Conservation (phyloP, 2,113 vertebrate species). For the Rhinopithecus roxellana region DNA sequence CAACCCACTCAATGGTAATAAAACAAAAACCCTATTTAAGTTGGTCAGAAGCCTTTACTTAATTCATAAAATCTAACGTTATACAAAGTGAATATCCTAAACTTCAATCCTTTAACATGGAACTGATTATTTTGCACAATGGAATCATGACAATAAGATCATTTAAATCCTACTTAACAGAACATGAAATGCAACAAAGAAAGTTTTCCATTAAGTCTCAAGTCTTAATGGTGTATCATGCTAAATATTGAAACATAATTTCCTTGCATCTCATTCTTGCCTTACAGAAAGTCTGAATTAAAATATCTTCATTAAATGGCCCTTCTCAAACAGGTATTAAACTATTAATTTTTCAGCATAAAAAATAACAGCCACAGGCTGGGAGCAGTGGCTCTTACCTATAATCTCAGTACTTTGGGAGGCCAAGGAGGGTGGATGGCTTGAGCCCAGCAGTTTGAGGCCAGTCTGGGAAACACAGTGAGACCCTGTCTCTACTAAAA, state of each 20-base stretch:
- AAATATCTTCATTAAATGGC: not conserved
- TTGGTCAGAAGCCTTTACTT: conserved; percentile 3
- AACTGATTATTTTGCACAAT: not conserved
- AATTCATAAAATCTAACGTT: conserved; percentile 26
- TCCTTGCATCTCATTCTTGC: conserved; percentile 14
- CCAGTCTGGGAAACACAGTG: no score
- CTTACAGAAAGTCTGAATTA: conserved; percentile 34
- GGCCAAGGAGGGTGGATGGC: no score
- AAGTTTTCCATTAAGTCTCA: conserved; percentile 38
- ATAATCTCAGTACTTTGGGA: no score
- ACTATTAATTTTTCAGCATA: not conserved
- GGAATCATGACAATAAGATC: not conserved
- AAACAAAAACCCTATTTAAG: not conserved
- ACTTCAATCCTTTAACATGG: not conserved
- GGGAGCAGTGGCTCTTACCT: no score
- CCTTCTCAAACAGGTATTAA: conserved; percentile 14
- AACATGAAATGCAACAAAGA: not conserved
- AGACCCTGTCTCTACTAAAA: no score
- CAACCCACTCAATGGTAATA: not conserved
- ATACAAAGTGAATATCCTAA: not conserved
- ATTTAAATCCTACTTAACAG: conserved; percentile 37
- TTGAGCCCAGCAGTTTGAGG: no score
- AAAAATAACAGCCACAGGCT: no score
- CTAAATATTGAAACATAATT: conserved; percentile 26
- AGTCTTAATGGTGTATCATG: not conserved